phyloP scores from a whole-genome alignment of 2,113 vertebrate genomes.

The Osmerus mordax region DNA sequence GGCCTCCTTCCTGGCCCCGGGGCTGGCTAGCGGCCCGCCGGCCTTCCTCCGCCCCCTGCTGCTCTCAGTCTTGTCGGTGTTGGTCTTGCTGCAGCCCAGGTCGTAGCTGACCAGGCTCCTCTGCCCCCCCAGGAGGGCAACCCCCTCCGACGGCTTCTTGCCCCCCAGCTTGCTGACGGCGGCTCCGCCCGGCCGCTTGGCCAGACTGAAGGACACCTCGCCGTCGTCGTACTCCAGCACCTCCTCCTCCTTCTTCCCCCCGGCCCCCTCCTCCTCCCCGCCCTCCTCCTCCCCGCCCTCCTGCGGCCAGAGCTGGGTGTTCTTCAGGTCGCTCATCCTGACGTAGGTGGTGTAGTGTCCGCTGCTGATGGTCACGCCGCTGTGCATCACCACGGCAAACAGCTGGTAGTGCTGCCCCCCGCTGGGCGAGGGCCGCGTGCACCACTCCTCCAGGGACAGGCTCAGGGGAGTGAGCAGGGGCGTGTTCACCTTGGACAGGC shows the following conservation, averaged over 20 bases:
- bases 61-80: conserved; percentile 68
- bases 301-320: conserved; percentile 58
- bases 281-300: conserved; percentile 40
- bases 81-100: conserved; percentile 59
- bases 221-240: conserved; percentile 76
- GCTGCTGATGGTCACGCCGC: conserved; percentile 94
- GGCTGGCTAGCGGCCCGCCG: conserved; percentile 42
- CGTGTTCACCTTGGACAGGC: conserved; percentile 95
- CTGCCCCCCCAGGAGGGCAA: conserved; percentile 91
- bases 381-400: conserved; percentile 97
- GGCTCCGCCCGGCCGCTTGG: conserved; percentile 21
- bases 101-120: conserved; percentile 84
- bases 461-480: conserved; percentile 86
- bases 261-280: conserved; percentile 45
- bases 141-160: conserved; percentile 83
- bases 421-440: conserved; percentile 74
- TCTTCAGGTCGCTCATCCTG: conserved; percentile 81
- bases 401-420: conserved; percentile 82
- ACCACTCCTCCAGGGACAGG: conserved; percentile 92
- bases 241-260: conserved; percentile 70
- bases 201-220: conserved; percentile 78
- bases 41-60: background rate
- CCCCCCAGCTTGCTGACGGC: conserved; percentile 67
- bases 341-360: conserved; percentile 95
- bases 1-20: conserved; percentile 42